phyloP scores from a whole-genome alignment of 2,888 invertebrate genomes.

The Punctoribates punctum region DNA sequence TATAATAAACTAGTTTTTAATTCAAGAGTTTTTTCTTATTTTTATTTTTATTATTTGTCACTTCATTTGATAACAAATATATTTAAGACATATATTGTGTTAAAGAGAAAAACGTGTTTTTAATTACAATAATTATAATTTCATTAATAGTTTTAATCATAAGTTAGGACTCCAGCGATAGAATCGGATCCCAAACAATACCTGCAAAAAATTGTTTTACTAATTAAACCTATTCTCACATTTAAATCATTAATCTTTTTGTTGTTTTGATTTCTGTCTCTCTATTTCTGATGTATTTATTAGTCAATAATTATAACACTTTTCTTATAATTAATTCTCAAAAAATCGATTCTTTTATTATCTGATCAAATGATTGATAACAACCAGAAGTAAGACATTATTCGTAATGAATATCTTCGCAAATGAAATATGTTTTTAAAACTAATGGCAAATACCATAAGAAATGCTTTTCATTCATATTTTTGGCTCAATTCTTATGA shows the following conservation, averaged over 20 bases:
- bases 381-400: slow-evolving; percentile 3
- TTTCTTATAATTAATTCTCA: neutral
- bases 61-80: slow-evolving; percentile 19
- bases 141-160: slow-evolving; percentile 4
- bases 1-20: neutral
- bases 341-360: slow-evolving; percentile 5
- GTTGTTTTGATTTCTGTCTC: slow-evolving; percentile 14
- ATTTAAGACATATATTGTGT: slow-evolving; percentile 1
- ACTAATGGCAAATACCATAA: neutral
- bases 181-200: neutral
- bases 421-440: neutral
- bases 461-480: neutral
- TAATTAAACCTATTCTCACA: neutral
- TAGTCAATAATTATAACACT: slow-evolving; percentile 1
- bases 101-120: slow-evolving; percentile 30
- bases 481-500: neutral
- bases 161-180: neutral
- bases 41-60: neutral
- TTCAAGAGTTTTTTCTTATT: neutral
- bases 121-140: slow-evolving; percentile 37
- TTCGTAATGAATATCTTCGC: neutral
- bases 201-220: neutral
- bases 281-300: neutral
- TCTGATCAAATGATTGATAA: slow-evolving; percentile 8
- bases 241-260: neutral